Percentiles rank a stretch among this genome's conserved stretches.
These are phyloP conservation scores for Manis pentadactyla DNA, from an alignment of 2,797 vertebrate genomes.

Conservation along the genomic window DNA sequence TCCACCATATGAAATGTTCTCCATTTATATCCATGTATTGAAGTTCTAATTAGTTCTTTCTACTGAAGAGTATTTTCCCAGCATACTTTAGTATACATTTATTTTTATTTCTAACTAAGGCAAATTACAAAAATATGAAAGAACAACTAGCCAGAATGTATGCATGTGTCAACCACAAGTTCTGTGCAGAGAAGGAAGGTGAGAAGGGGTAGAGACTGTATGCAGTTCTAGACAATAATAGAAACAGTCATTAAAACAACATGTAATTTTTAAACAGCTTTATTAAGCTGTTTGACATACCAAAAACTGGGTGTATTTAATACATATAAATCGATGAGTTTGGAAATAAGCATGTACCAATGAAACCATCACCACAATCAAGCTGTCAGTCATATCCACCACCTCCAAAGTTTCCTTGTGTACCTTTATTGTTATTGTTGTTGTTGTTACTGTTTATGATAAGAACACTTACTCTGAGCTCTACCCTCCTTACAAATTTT, in stretches of 20 bases:
- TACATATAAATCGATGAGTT: neutral
- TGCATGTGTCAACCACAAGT: neutral
- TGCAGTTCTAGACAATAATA: neutral
- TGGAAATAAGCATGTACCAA: neutral
- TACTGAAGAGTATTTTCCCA: neutral
- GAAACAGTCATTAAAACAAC: neutral
- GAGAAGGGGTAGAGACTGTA: rapidly evolving
- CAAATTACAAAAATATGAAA: neutral
- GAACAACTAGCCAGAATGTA: neutral
- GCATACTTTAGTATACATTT: neutral
- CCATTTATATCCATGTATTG: neutral
- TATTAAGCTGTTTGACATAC: neutral
- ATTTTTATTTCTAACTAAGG: neutral
- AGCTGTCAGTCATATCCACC: neutral
- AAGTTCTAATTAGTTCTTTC: conserved; percentile 9
- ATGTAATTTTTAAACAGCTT: neutral
- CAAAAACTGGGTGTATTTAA: neutral
- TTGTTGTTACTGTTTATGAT: neutral
- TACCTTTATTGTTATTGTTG: neutral
- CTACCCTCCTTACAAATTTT: neutral
- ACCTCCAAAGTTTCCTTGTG: neutral
- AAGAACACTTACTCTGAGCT: neutral
- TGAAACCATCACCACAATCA: neutral
- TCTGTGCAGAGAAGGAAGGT: neutral
- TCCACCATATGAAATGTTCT: neutral